These are phyloP conservation scores for Sepioteuthis lessoniana DNA, from an alignment of 2,888 invertebrate species.

Conservation along the genomic window DNA sequence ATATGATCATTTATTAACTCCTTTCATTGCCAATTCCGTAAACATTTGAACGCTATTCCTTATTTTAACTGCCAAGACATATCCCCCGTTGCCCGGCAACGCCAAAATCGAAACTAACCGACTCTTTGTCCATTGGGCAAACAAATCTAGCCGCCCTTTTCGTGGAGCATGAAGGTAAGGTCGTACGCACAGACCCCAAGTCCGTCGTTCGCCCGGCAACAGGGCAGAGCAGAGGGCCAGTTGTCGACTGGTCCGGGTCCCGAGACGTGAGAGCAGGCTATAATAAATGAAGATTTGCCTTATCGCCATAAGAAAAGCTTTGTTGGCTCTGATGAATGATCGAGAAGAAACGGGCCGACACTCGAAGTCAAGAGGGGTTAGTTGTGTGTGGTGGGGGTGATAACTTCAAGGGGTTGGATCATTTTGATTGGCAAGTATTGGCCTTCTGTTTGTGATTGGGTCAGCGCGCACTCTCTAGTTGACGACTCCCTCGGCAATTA, in stretches of 20 bases:
- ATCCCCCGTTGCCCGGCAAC: background rate
- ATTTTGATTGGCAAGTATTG: slow-evolving; percentile 33
- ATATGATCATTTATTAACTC: background rate
- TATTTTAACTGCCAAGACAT: background rate
- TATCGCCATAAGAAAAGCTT: background rate
- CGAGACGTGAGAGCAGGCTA: background rate
- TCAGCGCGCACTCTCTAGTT: background rate
- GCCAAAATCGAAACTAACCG: background rate
- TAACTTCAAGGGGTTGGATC: background rate
- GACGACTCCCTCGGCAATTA: background rate
- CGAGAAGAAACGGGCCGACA: background rate
- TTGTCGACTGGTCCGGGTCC: background rate
- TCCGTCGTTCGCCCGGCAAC: background rate
- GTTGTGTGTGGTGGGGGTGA: background rate
- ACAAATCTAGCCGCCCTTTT: background rate
- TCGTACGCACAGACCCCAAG: background rate
- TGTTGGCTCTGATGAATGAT: background rate
- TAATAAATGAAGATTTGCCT: background rate
- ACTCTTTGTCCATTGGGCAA: background rate
- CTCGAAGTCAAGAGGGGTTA: background rate
- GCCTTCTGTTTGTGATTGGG: background rate
- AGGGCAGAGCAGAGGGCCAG: background rate
- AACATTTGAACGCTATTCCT: background rate
- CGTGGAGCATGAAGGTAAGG: background rate
- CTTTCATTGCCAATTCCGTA: background rate